A percentile compares a stretch with the other conserved stretches of the same genome.
These are phyloP conservation scores for Hipparchia semele DNA, from an alignment of 2,888 invertebrate genomes.

Conservation along the genomic window DNA sequence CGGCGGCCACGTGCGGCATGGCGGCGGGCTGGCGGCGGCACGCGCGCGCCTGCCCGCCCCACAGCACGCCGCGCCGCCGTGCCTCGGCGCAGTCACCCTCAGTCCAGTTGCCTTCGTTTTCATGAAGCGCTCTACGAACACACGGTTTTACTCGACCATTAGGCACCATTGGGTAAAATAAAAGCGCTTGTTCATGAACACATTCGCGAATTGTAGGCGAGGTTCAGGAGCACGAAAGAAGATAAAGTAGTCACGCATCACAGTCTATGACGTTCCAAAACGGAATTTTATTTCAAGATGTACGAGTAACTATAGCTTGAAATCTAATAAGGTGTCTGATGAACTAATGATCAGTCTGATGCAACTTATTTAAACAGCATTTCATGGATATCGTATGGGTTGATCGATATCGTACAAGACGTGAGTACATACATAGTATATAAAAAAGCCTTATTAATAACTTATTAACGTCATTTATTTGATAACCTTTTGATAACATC, in stretches of 20 bases:
- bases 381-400: too few relatives aligned
- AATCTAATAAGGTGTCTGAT: too few relatives aligned
- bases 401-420: too few relatives aligned
- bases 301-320: too few relatives aligned
- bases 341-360: too few relatives aligned
- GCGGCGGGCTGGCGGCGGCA: slow-evolving; percentile 86
- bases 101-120: slow-evolving; percentile 76
- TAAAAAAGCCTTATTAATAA: neutral
- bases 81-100: slow-evolving; percentile 70
- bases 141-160: neutral
- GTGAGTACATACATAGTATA: too few relatives aligned
- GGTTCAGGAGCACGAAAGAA: too few relatives aligned
- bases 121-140: slow-evolving; percentile 64
- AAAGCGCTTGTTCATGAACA: neutral
- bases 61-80: slow-evolving; percentile 79
- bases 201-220: neutral
- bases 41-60: slow-evolving; percentile 85
- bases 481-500: neutral
- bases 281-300: too few relatives aligned
- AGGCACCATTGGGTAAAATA: neutral
- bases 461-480: neutral
- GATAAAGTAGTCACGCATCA: too few relatives aligned
- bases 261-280: too few relatives aligned
- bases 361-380: too few relatives aligned
- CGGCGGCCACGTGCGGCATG: slow-evolving; percentile 90